These are phyloP conservation scores for Oconnorella tubifera DNA, from an alignment of 2,888 invertebrate genomes.

Conservation along the genomic window DNA sequence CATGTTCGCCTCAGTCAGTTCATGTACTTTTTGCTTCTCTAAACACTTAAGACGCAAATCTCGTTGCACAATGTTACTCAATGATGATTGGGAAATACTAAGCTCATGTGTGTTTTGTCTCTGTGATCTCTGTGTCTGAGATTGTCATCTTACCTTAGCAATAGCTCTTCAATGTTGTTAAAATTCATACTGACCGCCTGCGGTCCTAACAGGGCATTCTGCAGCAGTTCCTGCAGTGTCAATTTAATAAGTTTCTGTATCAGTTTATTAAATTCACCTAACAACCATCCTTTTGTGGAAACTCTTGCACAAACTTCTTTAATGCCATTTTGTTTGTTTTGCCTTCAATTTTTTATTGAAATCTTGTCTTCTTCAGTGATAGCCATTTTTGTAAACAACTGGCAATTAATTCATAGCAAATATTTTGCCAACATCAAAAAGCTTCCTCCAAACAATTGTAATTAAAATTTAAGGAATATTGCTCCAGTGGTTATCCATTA, in stretches of 20 bases:
- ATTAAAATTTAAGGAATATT: no score
- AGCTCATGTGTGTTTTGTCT: background rate
- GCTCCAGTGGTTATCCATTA: no score
- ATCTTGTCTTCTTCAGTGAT: background rate
- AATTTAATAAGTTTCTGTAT: background rate
- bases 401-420: no score
- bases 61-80: background rate
- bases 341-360: background rate
- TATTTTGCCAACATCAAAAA: no score
- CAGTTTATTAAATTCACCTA: background rate
- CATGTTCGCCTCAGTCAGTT: background rate
- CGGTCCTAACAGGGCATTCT: background rate
- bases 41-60: background rate
- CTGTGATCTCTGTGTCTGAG: conserved; percentile 4
- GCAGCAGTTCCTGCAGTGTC: conserved; percentile 1
- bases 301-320: background rate
- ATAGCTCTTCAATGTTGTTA: background rate
- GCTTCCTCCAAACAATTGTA: no score
- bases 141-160: background rate
- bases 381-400: background rate
- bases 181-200: background rate
- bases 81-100: background rate
- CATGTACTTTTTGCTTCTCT: background rate
- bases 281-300: conserved; percentile 2
- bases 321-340: conserved; percentile 1